Percentiles rank a stretch among this genome's conserved stretches.
Conservation (phyloP, 2,113 vertebrate genomes). For the Speoplatyrhinus poulsoni region DNA sequence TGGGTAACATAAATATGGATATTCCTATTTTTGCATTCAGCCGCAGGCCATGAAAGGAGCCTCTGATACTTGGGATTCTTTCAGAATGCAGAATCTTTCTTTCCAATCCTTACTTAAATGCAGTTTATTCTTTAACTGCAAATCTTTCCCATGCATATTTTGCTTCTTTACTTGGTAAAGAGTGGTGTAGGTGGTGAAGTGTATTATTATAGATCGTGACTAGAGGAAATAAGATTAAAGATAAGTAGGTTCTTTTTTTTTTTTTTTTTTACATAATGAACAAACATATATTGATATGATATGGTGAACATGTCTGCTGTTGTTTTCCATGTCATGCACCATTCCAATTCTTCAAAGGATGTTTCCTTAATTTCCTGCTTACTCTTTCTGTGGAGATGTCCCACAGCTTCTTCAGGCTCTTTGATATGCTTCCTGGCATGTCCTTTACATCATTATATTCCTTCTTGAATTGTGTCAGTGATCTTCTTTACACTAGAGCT, state of each 20-base stretch:
- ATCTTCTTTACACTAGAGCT: neutral
- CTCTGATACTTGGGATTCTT: neutral
- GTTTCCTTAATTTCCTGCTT: conserved; percentile 6
- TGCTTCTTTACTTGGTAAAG: neutral
- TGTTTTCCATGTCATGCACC: neutral
- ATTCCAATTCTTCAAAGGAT: neutral
- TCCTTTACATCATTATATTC: neutral
- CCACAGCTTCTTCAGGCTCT: conserved; percentile 1
- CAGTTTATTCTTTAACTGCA: neutral
- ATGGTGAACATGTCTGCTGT: neutral
- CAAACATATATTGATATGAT: neutral
- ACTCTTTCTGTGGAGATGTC: neutral
- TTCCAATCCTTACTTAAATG: neutral
- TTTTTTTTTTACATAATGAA: neutral
- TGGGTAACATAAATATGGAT: neutral
- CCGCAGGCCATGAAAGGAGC: neutral
- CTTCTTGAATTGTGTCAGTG: conserved; percentile 5
- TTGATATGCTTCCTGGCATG: conserved; percentile 10
- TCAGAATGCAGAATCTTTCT: neutral
- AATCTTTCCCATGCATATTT: neutral
- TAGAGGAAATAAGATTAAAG: no score
- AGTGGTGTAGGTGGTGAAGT: neutral
- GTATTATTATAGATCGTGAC: no score
- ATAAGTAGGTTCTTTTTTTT: no score
- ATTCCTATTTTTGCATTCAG: neutral